phyloP scores from a whole-genome alignment of 2,797 vertebrate genomes.

The Phrynocephalus vlangalii region DNA sequence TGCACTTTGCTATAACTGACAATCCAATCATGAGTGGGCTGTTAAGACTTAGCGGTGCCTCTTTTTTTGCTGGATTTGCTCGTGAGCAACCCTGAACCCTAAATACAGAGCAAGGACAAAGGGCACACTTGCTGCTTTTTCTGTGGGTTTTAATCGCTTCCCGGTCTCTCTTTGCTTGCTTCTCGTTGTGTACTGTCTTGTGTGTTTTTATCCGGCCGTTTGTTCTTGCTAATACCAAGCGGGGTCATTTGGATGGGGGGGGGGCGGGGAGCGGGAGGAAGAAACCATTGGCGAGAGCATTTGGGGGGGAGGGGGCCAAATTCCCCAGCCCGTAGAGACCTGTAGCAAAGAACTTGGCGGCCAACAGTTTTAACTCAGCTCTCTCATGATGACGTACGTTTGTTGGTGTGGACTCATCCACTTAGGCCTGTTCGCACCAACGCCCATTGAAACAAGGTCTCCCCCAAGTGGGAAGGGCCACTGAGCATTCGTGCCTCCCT shows the following conservation, averaged over 20 bases:
- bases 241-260: not conserved
- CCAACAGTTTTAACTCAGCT: conserved; percentile 7
- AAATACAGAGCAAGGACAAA: conserved; percentile 25
- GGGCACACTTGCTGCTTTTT: not conserved
- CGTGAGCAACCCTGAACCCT: not conserved
- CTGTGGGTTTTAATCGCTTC: not conserved
- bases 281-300: not conserved
- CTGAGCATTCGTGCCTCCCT: conserved; percentile 37
- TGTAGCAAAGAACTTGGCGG: not conserved
- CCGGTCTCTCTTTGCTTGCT: conserved; percentile 18
- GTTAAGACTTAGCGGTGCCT: conserved; percentile 23
- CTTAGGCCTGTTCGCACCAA: conserved; percentile 14
- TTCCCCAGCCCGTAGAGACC: not conserved
- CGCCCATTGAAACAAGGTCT: not conserved
- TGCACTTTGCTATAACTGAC: conserved; percentile 10
- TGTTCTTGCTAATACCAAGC: conserved; percentile 29
- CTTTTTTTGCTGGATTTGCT: not conserved
- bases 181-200: conserved; percentile 4
- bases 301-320: too few species aligned
- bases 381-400: conserved; percentile 33
- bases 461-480: not conserved
- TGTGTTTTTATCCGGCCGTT: conserved; percentile 16
- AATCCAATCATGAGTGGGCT: conserved; percentile 58
- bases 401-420: not conserved
- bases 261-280: not conserved